Evolutionary conservation across 2,888 invertebrate genomes (phyloP).

Genomic region (Blomia tropicalis): DNA sequence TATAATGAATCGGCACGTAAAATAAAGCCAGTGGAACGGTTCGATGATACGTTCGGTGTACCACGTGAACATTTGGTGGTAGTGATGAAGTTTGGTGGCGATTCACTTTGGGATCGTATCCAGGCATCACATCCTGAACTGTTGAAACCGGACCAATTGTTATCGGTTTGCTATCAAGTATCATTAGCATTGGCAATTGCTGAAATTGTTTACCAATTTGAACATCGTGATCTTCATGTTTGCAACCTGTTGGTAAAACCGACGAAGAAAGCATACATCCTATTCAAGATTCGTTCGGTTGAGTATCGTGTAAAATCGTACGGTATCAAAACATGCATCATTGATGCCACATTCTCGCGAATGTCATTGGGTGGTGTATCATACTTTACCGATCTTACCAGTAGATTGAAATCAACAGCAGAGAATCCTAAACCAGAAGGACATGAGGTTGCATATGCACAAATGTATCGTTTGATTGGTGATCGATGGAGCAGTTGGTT

Average conservation of each 20-base stretch:
- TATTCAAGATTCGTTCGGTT: constrained; percentile 41
- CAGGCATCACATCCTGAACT: background rate
- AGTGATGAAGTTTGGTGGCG: constrained; percentile 23
- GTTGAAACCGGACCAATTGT: constrained; percentile 17
- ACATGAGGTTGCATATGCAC: constrained; percentile 12
- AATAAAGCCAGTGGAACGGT: constrained; percentile 4
- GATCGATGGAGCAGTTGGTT: constrained; percentile 15
- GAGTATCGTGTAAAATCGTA: constrained; percentile 12
- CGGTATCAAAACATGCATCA: constrained; percentile 52
- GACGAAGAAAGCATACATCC: constrained; percentile 44
- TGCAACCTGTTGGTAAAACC: constrained; percentile 68
- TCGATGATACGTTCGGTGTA: background rate
- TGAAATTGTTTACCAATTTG: constrained; percentile 66
- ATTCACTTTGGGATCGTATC: constrained; percentile 21
- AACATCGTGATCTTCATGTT: constrained; percentile 90
- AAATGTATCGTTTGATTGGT: background rate
- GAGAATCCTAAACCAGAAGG: constrained; percentile 1
- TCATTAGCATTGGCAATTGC: constrained; percentile 67
- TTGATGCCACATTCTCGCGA: constrained; percentile 76
- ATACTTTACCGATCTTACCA: constrained; percentile 12
- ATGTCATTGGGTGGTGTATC: constrained; percentile 12
- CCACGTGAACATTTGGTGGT: constrained; percentile 23
- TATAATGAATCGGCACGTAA: constrained; percentile 1
- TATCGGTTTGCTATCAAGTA: constrained; percentile 45
- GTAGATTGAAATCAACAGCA: constrained; percentile 12